These are phyloP conservation scores for Dermatemys mawii DNA, from an alignment of 2,113 vertebrate genomes.

Conservation along the genomic window DNA sequence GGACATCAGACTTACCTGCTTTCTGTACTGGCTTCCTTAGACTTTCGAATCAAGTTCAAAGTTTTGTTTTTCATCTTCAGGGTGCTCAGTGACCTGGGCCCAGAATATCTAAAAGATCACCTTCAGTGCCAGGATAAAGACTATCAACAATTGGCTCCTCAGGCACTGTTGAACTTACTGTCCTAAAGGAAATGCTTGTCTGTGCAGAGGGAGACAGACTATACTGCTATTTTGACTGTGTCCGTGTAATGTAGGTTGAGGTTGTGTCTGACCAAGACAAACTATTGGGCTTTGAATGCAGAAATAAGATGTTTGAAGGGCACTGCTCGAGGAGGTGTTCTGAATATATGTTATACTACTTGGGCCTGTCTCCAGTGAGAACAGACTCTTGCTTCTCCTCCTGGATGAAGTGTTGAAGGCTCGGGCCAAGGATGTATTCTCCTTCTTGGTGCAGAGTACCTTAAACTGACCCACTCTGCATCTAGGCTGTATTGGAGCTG, in stretches of 20 bases:
- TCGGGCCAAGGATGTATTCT: background rate
- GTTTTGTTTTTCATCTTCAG: background rate
- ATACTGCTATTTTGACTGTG: background rate
- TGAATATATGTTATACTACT: background rate
- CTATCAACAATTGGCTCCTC: background rate
- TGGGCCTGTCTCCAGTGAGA: background rate
- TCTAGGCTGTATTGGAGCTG: background rate
- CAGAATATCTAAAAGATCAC: background rate
- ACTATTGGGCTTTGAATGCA: background rate
- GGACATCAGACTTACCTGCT: background rate
- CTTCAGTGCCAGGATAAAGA: background rate
- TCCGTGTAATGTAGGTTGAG: background rate
- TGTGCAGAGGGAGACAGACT: background rate
- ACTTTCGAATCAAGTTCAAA: background rate
- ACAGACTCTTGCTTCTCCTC: accelerated
- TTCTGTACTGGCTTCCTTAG: background rate
- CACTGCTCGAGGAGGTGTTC: background rate
- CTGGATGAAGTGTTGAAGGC: accelerated
- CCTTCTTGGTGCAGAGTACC: background rate
- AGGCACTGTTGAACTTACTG: background rate
- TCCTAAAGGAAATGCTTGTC: accelerated
- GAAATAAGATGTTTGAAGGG: background rate
- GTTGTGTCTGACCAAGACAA: background rate
- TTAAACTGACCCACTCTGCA: background rate
- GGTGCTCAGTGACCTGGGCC: background rate